phyloP scores from a whole-genome alignment of 2,888 invertebrate species.

The Leptinotarsa rubiginosa region DNA sequence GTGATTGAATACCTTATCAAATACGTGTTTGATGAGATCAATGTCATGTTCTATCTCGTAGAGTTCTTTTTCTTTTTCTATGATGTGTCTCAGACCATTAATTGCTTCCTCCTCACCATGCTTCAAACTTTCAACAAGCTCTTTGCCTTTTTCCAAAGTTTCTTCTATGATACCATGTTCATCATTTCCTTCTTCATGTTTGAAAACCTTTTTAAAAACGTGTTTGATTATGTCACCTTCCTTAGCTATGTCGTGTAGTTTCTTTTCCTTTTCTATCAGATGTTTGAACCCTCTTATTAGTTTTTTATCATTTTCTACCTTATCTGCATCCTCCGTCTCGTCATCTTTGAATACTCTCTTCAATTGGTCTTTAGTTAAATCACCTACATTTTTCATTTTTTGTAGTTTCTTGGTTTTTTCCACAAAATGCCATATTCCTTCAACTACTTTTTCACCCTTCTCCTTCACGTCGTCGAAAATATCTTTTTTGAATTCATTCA shows the following conservation, averaged over 20 bases:
- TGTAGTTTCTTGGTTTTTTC: background rate
- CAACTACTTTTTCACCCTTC: background rate
- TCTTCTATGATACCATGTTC: too few relatives aligned
- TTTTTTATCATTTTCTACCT: background rate
- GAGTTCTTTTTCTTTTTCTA: background rate
- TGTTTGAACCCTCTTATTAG: background rate
- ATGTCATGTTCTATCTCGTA: background rate
- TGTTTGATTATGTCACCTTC: background rate
- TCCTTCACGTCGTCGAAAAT: background rate
- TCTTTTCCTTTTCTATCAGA: background rate
- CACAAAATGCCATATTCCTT: background rate
- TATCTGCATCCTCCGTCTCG: background rate
- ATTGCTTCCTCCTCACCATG: background rate
- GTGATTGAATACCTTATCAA: background rate
- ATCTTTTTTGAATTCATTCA: background rate
- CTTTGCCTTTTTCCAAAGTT: too few relatives aligned
- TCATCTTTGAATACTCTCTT: background rate
- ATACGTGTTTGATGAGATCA: background rate
- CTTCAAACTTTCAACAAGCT: too few relatives aligned
- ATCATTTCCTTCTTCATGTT: background rate
- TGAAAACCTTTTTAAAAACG: background rate
- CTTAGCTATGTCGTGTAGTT: background rate
- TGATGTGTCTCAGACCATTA: background rate
- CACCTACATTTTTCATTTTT: background rate
- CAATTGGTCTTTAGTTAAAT: background rate